Evolutionary conservation across 1,140 invertebrate species (phyloP).

Genomic region (Bombus ignitus): DNA sequence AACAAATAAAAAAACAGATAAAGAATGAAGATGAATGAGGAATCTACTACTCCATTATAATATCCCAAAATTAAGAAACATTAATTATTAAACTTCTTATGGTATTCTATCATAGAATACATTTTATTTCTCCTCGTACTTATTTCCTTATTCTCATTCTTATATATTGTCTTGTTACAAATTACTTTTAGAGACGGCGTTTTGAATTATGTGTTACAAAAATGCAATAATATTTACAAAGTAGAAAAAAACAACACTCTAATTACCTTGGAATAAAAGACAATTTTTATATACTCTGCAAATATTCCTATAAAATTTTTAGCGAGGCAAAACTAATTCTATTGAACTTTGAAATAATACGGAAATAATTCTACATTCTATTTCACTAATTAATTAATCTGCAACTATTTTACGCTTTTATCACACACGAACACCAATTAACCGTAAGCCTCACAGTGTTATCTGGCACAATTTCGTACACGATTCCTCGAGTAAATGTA

Average conservation of each 20-base stretch:
- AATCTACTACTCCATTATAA: too few species aligned
- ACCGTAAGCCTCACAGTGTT: background rate
- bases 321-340: too few species aligned
- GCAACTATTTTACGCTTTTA: background rate
- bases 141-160: background rate
- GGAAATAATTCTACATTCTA: too few species aligned
- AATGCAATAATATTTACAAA: too few species aligned
- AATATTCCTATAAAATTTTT: background rate
- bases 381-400: background rate
- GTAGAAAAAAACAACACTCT: background rate
- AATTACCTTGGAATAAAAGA: background rate
- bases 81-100: background rate
- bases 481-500: background rate
- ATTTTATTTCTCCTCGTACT: background rate
- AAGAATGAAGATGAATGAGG: too few species aligned
- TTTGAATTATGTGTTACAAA: too few species aligned
- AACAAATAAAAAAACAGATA: background rate
- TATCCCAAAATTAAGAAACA: background rate
- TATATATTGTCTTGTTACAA: background rate
- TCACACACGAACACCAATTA: background rate
- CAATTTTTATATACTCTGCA: too few species aligned
- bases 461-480: background rate
- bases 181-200: background rate
- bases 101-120: too few species aligned
- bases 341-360: background rate